Evolutionary conservation across 2,888 invertebrate genomes (phyloP), one percentile per base, ranked within the genome.

Genomic region (Aleiodes leptofemur): DNA sequence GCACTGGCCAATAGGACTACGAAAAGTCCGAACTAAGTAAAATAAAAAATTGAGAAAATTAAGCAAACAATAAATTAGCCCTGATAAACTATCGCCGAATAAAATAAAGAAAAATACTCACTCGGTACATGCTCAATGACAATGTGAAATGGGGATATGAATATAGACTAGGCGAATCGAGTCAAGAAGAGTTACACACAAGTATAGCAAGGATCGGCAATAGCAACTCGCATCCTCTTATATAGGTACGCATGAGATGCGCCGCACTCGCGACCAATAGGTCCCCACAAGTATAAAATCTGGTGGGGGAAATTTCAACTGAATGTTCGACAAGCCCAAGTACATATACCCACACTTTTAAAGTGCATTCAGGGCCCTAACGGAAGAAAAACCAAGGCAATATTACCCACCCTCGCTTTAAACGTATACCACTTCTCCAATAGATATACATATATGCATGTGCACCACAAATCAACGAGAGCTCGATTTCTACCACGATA

Each of bases 401-500:
- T 74, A 9, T 43, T 43, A 43, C 43, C 79, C 76, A 71, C 72
- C 72, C 71, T 71, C 66, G 71, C 69, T 71, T 71, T 4, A 34
- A 68, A 43, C 9, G 43, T 68, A 23, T 23, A 68, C 55, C 69
- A 55, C 76, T 72, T 80, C 80, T 64, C 16, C 43, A 7, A 7
- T 8, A 38, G 5, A 38, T 8, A 38, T 61, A 61, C 38, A 43
- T 64, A 6, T 23, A 34, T 34, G 56, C 14, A 56, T 81, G 79
- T 76, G 82, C 51, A 82, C 83, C 86, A 84, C 86, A 87, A 88
- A 88, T 88, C 88, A 86, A 83, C 84, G 78, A 78, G 81, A 81
- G 85, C 83, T 87, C 87, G 87, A 88, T 87, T 87, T 86, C 83
- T 81, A 84, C 77, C 81, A 80, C 85, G 88, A 86, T 88, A 88